phyloP scores from a whole-genome alignment of 2,797 vertebrate species.

The Pitangus sulphuratus region DNA sequence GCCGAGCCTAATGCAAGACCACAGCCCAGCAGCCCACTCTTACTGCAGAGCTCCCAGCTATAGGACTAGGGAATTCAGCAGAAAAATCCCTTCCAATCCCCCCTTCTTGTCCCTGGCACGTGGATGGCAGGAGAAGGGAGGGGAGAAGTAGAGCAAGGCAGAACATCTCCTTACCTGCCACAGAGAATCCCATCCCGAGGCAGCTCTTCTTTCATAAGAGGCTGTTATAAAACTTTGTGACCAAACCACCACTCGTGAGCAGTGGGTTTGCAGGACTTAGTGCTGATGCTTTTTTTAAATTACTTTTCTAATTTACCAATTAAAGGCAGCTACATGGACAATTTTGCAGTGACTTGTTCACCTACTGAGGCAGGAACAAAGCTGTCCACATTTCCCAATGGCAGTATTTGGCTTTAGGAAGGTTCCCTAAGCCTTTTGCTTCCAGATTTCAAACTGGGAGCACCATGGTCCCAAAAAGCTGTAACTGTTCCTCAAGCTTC shows the following conservation, averaged over 20 bases:
- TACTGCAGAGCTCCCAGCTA: not conserved
- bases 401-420: not conserved
- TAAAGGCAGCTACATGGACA: too few species aligned
- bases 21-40: not conserved
- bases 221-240: not conserved
- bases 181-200: not conserved
- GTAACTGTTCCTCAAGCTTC: not conserved
- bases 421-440: not conserved
- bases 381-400: not conserved
- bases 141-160: not conserved
- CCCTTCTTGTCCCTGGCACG: not conserved
- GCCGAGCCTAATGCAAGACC: not conserved
- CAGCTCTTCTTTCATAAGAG: not conserved
- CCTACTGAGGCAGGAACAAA: not conserved
- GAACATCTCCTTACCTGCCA: not conserved
- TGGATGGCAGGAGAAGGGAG: not conserved
- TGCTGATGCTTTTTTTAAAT: fast-evolving
- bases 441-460: not conserved
- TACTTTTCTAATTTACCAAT: not conserved
- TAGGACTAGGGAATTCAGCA: not conserved
- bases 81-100: not conserved
- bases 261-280: fast-evolving
- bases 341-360: not conserved
- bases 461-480: not conserved
- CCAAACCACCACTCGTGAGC: not conserved